A percentile compares a stretch with the other conserved stretches of the same genome.
phyloP scores from a whole-genome alignment of 2,797 vertebrate genomes.

The Anguilla marmorata region DNA sequence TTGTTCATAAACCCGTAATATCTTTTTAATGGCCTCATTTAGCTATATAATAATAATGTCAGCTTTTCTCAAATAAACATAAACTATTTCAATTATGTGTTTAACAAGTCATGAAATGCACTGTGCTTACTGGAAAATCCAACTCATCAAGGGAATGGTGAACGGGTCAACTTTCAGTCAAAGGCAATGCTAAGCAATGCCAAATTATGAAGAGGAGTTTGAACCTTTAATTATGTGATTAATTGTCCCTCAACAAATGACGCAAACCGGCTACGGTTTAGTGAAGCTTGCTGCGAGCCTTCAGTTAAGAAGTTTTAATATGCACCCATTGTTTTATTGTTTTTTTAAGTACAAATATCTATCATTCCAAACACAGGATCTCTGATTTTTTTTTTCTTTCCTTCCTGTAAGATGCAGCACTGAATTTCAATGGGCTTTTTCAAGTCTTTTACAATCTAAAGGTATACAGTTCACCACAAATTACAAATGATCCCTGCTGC shows the following conservation, averaged over 20 bases:
- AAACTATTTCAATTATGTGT: slow-evolving; percentile 31
- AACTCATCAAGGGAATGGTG: slow-evolving; percentile 32
- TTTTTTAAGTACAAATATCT: neutral
- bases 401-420: neutral
- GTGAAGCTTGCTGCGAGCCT: neutral
- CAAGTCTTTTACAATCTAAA: neutral
- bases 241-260: neutral
- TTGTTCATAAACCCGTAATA: slow-evolving; percentile 39
- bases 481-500: neutral
- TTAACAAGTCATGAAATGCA: neutral
- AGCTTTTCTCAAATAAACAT: slow-evolving; percentile 43
- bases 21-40: slow-evolving; percentile 45
- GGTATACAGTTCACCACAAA: neutral
- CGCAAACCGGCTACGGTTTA: neutral
- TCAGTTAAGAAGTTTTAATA: neutral
- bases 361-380: neutral
- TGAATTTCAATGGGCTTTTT: neutral
- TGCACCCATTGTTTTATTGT: neutral
- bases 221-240: neutral
- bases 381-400: neutral
- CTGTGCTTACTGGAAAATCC: neutral
- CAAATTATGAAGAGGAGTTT: neutral
- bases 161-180: slow-evolving; percentile 26
- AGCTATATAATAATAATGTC: slow-evolving; percentile 43
- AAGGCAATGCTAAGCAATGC: neutral